Percentiles rank a stretch among this genome's conserved stretches.
Evolutionary conservation across 2,888 invertebrate species (phyloP).

Genomic region (Chloroclystis v-ata): DNA sequence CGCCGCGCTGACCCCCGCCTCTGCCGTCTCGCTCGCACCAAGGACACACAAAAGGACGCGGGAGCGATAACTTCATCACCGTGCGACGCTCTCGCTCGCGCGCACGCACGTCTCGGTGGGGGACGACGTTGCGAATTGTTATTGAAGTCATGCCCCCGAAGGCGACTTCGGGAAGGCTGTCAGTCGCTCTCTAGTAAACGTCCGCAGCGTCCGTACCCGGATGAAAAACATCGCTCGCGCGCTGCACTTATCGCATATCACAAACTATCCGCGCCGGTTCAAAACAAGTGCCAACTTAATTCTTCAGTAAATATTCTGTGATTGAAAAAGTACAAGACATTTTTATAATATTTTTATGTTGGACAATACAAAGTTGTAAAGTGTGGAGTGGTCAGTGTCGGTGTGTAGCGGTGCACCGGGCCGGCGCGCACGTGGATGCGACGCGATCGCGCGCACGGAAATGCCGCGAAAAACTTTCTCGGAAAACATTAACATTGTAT

Average conservation of each 20-base stretch:
- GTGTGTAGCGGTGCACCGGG: conserved; percentile 34
- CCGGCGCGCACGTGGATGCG: conserved; percentile 68
- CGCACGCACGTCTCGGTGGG: conserved; percentile 72
- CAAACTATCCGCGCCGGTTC: conserved; percentile 55
- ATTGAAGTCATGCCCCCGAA: conserved; percentile 79
- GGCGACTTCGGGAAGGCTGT: conserved; percentile 78
- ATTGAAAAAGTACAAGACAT: conserved; percentile 52
- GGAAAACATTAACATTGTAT: conserved; percentile 60
- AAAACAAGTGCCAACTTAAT: conserved; percentile 64
- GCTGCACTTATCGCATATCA: conserved; percentile 48
- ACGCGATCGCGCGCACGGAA: conserved; percentile 59
- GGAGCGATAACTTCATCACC: conserved; percentile 79
- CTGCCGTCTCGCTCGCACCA: conserved; percentile 66
- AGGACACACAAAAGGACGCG: conserved; percentile 79
- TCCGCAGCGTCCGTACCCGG: conserved; percentile 73
- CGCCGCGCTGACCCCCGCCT: conserved; percentile 47
- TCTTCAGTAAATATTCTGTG: conserved; percentile 47
- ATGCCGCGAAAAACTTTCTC: conserved; percentile 76
- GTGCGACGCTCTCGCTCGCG: conserved; percentile 70
- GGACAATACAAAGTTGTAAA: conserved; percentile 43
- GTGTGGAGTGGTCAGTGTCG: conserved; percentile 35
- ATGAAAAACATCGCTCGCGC: conserved; percentile 56
- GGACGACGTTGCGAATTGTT: conserved; percentile 79
- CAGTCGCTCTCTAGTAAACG: conserved; percentile 76
- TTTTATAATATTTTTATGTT: conserved; percentile 45